phyloP scores from a whole-genome alignment of 2,888 invertebrate genomes.

The Leptopterna dolabrata region DNA sequence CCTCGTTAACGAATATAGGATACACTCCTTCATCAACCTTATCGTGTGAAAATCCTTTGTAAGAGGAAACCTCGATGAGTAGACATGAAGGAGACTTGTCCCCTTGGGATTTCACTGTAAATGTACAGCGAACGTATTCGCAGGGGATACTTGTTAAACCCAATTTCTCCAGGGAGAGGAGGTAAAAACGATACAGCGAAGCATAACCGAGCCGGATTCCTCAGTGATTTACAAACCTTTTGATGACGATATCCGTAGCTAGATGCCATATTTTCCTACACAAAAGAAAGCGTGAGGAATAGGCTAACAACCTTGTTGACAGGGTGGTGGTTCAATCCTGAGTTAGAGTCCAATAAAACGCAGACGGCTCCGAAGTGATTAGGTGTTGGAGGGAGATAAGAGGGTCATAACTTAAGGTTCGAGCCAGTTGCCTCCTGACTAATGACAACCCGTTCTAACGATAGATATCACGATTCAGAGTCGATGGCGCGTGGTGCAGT shows the following conservation, averaged over 20 bases:
- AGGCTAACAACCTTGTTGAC: slow-evolving; percentile 23
- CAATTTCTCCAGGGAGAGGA: too few relatives aligned
- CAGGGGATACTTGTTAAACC: too few relatives aligned
- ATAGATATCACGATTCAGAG: slow-evolving; percentile 44
- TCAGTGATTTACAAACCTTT: not conserved
- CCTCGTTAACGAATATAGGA: too few relatives aligned
- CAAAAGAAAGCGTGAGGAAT: not conserved
- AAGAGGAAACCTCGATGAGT: too few relatives aligned
- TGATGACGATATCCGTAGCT: not conserved
- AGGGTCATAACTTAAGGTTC: slow-evolving; percentile 19
- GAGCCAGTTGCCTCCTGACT: slow-evolving; percentile 42
- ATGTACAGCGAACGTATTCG: too few relatives aligned
- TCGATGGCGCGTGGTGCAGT: slow-evolving; percentile 36
- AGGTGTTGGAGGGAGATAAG: slow-evolving; percentile 49
- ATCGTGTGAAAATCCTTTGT: too few relatives aligned
- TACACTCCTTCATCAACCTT: too few relatives aligned
- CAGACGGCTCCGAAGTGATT: slow-evolving; percentile 28
- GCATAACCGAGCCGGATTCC: not conserved
- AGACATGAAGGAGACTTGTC: too few relatives aligned
- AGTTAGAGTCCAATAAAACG: slow-evolving; percentile 40
- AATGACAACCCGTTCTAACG: slow-evolving; percentile 43
- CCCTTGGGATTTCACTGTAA: too few relatives aligned
- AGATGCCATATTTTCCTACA: not conserved
- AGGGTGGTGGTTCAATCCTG: slow-evolving; percentile 36
- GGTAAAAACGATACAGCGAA: too few relatives aligned